These are phyloP conservation scores for Percina caprodes DNA, from an alignment of 2,113 vertebrate genomes.

Conservation along the genomic window DNA sequence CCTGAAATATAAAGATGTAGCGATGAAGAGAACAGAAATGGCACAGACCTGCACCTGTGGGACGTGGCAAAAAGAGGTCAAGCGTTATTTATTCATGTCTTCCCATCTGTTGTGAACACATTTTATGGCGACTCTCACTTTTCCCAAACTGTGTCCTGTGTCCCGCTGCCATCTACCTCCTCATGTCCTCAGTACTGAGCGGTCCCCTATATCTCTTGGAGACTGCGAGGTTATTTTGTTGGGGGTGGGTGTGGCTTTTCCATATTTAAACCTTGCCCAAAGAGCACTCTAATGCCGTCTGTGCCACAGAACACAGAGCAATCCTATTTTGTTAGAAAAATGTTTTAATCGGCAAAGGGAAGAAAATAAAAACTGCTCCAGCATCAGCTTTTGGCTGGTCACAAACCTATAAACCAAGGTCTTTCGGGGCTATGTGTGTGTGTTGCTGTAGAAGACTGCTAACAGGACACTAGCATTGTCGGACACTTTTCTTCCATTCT, in stretches of 20 bases:
- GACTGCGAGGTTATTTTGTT: background rate
- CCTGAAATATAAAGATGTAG: background rate
- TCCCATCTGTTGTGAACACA: conserved; percentile 49
- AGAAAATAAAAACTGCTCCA: background rate
- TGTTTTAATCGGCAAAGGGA: conserved; percentile 58
- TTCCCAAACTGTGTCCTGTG: conserved; percentile 36
- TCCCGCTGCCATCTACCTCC: conserved; percentile 17
- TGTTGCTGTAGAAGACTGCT: conserved; percentile 1
- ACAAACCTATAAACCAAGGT: conserved; percentile 36
- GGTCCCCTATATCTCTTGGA: conserved; percentile 9
- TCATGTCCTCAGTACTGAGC: conserved; percentile 5
- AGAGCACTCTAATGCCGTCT: conserved; percentile 61
- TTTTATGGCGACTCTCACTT: conserved; percentile 35
- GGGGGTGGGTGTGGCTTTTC: background rate
- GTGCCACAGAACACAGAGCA: conserved; percentile 43
- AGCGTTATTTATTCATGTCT: conserved; percentile 59
- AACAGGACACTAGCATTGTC: conserved; percentile 8
- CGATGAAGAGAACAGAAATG: background rate
- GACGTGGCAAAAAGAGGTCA: conserved; percentile 36
- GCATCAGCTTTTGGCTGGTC: conserved; percentile 35
- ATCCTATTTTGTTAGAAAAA: conserved; percentile 63
- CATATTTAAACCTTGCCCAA: conserved; percentile 39
- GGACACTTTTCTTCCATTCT: conserved; percentile 20
- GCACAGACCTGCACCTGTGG: background rate
- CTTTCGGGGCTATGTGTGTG: conserved; percentile 26